Conservation (phyloP, 2,113 vertebrate species). For the Dissostichus mawsoni region DNA sequence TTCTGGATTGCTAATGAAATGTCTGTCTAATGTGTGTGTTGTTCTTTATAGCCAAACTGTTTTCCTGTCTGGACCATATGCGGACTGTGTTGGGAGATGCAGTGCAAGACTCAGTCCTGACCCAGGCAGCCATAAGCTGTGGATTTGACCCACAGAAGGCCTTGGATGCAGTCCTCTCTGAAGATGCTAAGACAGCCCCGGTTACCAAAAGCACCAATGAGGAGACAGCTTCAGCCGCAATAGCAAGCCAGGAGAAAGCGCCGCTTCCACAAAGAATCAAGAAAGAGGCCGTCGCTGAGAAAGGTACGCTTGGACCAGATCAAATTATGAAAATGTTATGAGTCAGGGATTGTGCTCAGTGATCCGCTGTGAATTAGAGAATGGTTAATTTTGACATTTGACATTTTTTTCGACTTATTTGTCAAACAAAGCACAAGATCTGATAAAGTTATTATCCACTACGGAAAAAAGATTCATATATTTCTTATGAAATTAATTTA, state of each 20-base stretch:
- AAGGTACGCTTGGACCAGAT: constrained; percentile 87
- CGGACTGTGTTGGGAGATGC: constrained; percentile 91
- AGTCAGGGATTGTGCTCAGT: background rate
- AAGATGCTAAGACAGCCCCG: constrained; percentile 80
- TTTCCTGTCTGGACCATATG: constrained; percentile 96
- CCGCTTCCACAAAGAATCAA: constrained; percentile 69
- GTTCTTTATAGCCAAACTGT: constrained; percentile 85
- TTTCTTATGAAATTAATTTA: background rate
- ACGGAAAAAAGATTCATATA: background rate
- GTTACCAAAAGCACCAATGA: constrained; percentile 54
- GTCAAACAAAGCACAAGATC: background rate
- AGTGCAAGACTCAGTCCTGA: constrained; percentile 88
- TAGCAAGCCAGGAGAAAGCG: constrained; percentile 52
- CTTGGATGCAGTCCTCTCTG: constrained; percentile 89
- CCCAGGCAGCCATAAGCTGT: constrained; percentile 88
- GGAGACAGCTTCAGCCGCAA: constrained; percentile 3
- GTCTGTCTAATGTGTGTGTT: constrained; percentile 1
- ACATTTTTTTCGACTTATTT: background rate
- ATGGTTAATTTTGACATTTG: background rate
- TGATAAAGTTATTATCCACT: background rate
- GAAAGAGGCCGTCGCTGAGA: constrained; percentile 74
- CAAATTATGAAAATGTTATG: background rate
- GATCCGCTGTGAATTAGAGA: background rate
- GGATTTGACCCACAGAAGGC: constrained; percentile 92
- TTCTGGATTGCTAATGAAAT: background rate